Evolutionary conservation across 2,797 vertebrate genomes (phyloP), one percentile per base, ranked within the genome.

Genomic region (Oreochromis grahami): DNA sequence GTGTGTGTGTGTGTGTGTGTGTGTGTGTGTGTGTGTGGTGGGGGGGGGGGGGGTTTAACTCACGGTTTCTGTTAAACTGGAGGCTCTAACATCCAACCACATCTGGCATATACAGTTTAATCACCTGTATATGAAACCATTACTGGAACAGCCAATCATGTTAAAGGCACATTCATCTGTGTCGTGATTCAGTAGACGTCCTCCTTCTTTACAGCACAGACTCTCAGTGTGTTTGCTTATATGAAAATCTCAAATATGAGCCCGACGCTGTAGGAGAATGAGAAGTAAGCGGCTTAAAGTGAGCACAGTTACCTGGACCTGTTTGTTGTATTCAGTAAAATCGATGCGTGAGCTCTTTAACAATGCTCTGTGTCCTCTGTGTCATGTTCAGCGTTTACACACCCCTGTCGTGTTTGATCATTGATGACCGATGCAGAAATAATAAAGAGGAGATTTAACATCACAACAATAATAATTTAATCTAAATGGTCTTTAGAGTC

Each of bases 361-460:
- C 1, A 0, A 21, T 0, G 17, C 2, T n/a, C 32, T 36, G 41
- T 43, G 11, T 43, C 10, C 11, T 41, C 38, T 41, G 55, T 29
- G 56, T 10, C 56, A 19, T 34, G 32, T 5, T 38, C 34, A 36
- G 58, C 1, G 0, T 63, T 63, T 63, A 63, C 34, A 21, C 34
- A 1, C 60, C 34, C 11, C 1, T 63, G 34, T 13, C 1, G 6
- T 2, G 36, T 41, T 41, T 21, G 36, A 2, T 65, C 60, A 65
- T 3, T 65, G 60, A 65, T 38, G 34, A 38, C 60, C 17, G 13
- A 41, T 65, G 36, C 60, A 65, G 36, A 38, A 38, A 38, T 3
- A 65, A 24, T 41, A 1, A 68, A 7, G 3, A 41, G n/a, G 36
- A 68, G 65, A 45, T 26, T 45, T 2, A 70, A 70, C 14, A 1